Conservation (phyloP, 2,888 invertebrate species). For the Temnothorax ravouxi region DNA sequence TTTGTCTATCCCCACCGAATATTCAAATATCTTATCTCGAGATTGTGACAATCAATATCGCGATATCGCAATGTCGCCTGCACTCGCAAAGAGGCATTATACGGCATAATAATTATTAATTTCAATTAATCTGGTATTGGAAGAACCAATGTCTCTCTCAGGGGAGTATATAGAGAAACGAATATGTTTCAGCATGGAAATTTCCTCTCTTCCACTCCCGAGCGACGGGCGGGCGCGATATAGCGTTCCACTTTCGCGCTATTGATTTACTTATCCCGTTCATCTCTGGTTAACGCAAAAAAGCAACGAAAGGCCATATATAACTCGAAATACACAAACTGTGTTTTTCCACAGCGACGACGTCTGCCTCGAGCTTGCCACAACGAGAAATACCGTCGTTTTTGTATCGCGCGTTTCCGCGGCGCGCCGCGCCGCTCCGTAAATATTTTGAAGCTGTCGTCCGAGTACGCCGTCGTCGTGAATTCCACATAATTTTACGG, state of each 20-base stretch:
- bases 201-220: background rate
- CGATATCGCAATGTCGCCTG: background rate
- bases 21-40: constrained; percentile 22
- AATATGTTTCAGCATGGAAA: constrained; percentile 15
- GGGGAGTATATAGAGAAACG: background rate
- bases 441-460: constrained; percentile 51
- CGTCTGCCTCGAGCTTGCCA: background rate
- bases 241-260: constrained; percentile 24
- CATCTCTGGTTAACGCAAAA: constrained; percentile 4
- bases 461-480: background rate
- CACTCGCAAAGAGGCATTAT: background rate
- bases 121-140: background rate
- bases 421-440: background rate
- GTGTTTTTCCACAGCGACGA: background rate
- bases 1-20: background rate
- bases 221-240: background rate
- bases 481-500: background rate
- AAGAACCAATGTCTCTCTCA: background rate
- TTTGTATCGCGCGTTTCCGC: constrained; percentile 2
- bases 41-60: background rate
- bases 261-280: constrained; percentile 27
- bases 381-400: constrained; percentile 1
- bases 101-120: background rate
- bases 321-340: background rate
- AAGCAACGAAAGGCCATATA: background rate